phyloP scores from a whole-genome alignment of 2,113 vertebrate species.

The Crotophaga sulcirostris region DNA sequence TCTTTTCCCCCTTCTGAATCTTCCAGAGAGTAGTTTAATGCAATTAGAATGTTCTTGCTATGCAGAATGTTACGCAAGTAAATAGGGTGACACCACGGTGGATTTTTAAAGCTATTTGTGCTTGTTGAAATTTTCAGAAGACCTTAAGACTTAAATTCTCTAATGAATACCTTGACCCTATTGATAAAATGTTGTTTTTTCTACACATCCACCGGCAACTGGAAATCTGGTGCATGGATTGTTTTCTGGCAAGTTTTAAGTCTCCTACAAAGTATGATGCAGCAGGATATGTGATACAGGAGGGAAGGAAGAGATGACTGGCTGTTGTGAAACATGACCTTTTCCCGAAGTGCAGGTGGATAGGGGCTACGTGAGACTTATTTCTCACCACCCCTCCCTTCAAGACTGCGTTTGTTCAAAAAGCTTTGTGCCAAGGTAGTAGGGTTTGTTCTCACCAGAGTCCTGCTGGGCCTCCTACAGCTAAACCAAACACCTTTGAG shows the following conservation, averaged over 20 bases:
- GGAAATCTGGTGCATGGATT: background rate
- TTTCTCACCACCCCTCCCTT: rapidly evolving
- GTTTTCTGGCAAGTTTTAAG: background rate
- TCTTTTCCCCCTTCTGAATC: background rate
- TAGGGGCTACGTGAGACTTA: background rate
- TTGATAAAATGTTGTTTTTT: background rate
- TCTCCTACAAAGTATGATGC: background rate
- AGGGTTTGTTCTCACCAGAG: background rate
- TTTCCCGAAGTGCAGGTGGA: background rate
- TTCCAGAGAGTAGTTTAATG: background rate
- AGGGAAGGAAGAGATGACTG: background rate
- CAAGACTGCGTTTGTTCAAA: background rate
- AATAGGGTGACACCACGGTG: background rate
- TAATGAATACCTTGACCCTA: background rate
- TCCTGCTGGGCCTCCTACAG: background rate
- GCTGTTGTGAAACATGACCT: background rate
- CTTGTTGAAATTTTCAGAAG: background rate
- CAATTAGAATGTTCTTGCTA: background rate
- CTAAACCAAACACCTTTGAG: background rate
- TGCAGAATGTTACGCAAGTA: background rate
- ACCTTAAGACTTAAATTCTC: background rate
- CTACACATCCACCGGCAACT: background rate
- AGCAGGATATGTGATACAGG: background rate
- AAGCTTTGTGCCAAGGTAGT: background rate
- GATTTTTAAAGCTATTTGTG: background rate